A percentile compares a stretch with the other conserved stretches of the same genome.
phyloP scores from a whole-genome alignment of 1,140 invertebrate species.

The Eriocheir sinensis region DNA sequence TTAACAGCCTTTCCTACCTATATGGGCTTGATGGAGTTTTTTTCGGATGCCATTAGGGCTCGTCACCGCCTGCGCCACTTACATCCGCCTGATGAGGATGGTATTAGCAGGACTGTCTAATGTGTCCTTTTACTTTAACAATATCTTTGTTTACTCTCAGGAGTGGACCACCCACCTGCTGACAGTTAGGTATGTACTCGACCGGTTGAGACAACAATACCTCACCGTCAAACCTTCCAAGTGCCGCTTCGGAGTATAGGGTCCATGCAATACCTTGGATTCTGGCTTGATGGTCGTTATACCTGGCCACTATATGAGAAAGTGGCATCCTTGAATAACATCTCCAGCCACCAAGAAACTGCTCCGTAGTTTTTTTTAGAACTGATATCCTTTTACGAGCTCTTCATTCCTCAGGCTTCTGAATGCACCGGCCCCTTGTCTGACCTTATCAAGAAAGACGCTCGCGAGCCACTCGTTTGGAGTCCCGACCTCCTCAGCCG shows the following conservation, averaged over 20 bases:
- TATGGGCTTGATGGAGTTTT: too few species aligned
- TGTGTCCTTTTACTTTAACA: not conserved
- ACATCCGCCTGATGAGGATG: too few species aligned
- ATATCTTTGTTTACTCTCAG: not conserved
- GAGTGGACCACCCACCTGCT: too few species aligned
- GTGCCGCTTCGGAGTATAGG: not conserved
- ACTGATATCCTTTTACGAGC: not conserved
- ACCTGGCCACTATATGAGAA: not conserved
- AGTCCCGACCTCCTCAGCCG: not conserved
- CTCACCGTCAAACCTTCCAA: not conserved
- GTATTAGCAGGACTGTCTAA: too few species aligned
- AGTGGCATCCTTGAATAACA: not conserved
- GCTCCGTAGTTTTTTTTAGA: not conserved
- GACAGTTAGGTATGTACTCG: not conserved
- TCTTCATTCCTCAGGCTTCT: not conserved
- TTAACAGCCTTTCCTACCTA: not conserved
- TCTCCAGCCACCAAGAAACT: not conserved
- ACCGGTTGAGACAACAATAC: not conserved
- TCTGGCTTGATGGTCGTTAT: not conserved
- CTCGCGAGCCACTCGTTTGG: not conserved
- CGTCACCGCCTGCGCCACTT: too few species aligned
- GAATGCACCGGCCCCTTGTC: conserved; percentile 11
- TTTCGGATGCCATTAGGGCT: not conserved
- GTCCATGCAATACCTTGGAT: not conserved
- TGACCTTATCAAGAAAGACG: not conserved